These are phyloP conservation scores for Prionailurus bengalensis DNA, from an alignment of 2,113 vertebrate species.

Conservation along the genomic window DNA sequence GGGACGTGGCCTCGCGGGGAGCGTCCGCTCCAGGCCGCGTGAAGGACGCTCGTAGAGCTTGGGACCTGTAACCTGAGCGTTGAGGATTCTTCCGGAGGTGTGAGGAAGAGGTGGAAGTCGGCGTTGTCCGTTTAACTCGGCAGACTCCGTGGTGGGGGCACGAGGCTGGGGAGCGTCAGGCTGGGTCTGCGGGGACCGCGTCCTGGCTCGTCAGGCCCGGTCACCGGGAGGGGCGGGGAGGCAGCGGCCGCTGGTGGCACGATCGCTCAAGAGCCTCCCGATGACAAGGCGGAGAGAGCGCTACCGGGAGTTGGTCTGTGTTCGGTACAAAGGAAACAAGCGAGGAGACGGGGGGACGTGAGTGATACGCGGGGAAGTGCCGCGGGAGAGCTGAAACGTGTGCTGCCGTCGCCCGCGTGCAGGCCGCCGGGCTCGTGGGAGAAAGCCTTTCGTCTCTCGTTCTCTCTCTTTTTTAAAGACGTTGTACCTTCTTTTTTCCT, in stretches of 20 bases:
- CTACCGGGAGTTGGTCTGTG: not conserved
- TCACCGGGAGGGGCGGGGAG: no score
- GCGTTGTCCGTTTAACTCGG: accelerated
- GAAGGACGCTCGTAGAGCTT: not conserved
- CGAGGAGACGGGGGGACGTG: not conserved
- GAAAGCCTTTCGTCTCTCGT: not conserved
- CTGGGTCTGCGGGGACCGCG: not conserved
- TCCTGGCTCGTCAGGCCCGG: accelerated
- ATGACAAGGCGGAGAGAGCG: not conserved
- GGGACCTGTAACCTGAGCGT: not conserved
- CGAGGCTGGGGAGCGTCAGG: no score
- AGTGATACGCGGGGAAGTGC: not conserved
- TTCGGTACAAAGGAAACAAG: not conserved
- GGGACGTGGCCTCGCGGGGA: not conserved
- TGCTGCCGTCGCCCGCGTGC: not conserved
- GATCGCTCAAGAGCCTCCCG: no score
- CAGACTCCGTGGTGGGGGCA: not conserved
- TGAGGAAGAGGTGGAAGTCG: accelerated
- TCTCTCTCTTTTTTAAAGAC: no score
- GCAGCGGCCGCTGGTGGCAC: not conserved
- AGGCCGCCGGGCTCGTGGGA: accelerated
- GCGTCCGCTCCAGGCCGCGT: not conserved
- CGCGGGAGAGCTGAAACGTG: accelerated
- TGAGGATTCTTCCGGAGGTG: not conserved
- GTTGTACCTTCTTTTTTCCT: no score